Evolutionary conservation across 2,888 invertebrate genomes (phyloP), one percentile per base, ranked within the genome.

Genomic region (Kuschelorhynchus macadamiae): DNA sequence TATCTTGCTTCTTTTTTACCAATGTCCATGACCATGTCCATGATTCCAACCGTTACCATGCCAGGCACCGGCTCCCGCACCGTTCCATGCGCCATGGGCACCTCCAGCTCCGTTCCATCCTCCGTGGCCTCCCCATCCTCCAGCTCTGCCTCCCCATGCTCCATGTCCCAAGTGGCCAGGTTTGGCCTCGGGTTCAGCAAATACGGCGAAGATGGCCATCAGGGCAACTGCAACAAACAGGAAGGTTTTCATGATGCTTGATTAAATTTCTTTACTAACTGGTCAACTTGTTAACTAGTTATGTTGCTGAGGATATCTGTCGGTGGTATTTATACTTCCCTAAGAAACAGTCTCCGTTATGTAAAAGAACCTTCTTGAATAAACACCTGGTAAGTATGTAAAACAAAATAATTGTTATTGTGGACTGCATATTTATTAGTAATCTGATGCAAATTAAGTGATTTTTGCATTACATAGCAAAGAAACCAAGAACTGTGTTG

Each of bases 231-330:
- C 59, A 21, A 67, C 65, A 49, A 75, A 68, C 16, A 74, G 25
- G 20, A 75, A 50, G 57, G 71, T 59, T 67, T 76, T 75, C 75
- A 75, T 75, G 1, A 8, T 44, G 17, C 1, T n/a, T 8, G 16
- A 4, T 20, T 17, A 18, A 21, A 7, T 12, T 47, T 7, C 46
- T 47, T 52, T 32, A 33, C 39, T 12, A 32, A 44, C 46, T 57
- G 57, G 32, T 18, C n/a, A 33, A 14, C 2, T 36, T 18, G 25
- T 36, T 36, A 21, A 49, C 44, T 21, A 39, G 20, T 47, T 59
- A 18, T 49, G 49, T 36, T 20, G 47, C 17, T 30, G 9, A 30
- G 4, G 30, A 9, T 30, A 4, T 30, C 4, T 30, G 9, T 9
- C 4, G 30, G 30, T 9, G 5, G 9, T 30, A 30, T 30, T 30